Evolutionary conservation across 2,888 invertebrate species (phyloP).

Genomic region (Seira musarum): DNA sequence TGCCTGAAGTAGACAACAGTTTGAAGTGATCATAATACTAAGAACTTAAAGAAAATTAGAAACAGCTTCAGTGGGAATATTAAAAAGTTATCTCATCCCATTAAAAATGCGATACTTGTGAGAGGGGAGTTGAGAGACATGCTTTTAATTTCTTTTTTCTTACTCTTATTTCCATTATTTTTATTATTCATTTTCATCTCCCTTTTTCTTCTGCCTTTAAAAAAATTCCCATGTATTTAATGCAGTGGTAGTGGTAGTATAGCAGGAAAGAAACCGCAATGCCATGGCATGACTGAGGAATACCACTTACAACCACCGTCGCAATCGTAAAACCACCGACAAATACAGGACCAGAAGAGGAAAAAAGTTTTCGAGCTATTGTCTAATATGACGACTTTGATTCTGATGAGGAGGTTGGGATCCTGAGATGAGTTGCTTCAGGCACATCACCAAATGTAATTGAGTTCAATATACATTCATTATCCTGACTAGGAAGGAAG

Average conservation of each 20-base stretch:
- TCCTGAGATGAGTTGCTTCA: constrained; percentile 23
- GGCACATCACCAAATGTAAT: constrained; percentile 43
- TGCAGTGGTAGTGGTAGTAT: too few relatives aligned
- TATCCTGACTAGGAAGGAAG: too few relatives aligned
- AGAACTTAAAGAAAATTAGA: constrained; percentile 28
- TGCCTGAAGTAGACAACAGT: too few relatives aligned
- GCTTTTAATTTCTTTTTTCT: constrained; percentile 50
- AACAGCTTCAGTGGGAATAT: constrained; percentile 52
- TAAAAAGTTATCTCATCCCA: constrained; percentile 47
- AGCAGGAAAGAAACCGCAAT: too few relatives aligned
- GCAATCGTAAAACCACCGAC: too few relatives aligned
- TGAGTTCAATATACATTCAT: constrained; percentile 50
- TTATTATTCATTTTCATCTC: constrained; percentile 25
- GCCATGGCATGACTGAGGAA: too few relatives aligned
- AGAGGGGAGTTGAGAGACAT: constrained; percentile 43
- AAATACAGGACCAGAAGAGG: too few relatives aligned
- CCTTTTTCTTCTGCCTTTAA: not conserved
- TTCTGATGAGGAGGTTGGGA: constrained; percentile 16
- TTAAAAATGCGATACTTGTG: constrained; percentile 41
- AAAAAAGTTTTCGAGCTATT: too few relatives aligned
- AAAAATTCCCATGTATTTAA: constrained; percentile 42
- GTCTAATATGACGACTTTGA: too few relatives aligned
- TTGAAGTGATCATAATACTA: too few relatives aligned
- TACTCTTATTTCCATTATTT: constrained; percentile 18
- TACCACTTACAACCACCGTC: too few relatives aligned